A percentile compares a stretch with the other conserved stretches of the same genome.
These are phyloP conservation scores for Neoscelio sp. DNA, from an alignment of 2,888 invertebrate species.

Conservation along the genomic window DNA sequence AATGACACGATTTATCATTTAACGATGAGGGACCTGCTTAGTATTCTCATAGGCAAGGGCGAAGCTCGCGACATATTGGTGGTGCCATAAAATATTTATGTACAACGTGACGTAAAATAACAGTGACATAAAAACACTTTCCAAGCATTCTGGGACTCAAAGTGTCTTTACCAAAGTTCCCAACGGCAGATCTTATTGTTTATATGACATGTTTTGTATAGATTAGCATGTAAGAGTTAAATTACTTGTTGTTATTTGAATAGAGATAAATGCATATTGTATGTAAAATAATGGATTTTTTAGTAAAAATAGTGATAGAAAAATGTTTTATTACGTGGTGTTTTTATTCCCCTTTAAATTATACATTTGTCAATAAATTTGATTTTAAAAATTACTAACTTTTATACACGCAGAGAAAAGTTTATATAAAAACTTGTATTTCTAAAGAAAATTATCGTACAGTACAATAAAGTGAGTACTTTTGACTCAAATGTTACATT, in stretches of 20 bases:
- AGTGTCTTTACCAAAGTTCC: constrained; percentile 55
- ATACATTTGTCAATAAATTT: too few species aligned
- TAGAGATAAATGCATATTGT: not conserved
- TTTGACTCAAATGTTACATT: too few species aligned
- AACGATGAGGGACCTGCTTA: constrained; percentile 77
- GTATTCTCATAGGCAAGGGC: constrained; percentile 75
- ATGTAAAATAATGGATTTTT: too few species aligned
- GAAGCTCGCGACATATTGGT: constrained; percentile 68
- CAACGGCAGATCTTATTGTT: constrained; percentile 29
- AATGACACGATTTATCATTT: constrained; percentile 73
- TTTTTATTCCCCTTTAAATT: too few species aligned
- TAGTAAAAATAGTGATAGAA: too few species aligned
- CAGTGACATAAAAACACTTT: constrained; percentile 56
- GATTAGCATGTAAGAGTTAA: constrained; percentile 53
- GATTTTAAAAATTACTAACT: too few species aligned
- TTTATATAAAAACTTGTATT: too few species aligned
- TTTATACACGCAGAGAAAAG: too few species aligned
- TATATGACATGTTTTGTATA: constrained; percentile 45
- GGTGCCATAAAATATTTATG: constrained; percentile 55
- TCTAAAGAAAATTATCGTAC: too few species aligned
- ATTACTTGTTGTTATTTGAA: constrained; percentile 37
- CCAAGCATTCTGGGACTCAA: not conserved
- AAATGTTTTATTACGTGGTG: too few species aligned
- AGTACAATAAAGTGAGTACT: too few species aligned
- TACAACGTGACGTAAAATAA: not conserved